Evolutionary conservation across 2,888 invertebrate species (phyloP).

Genomic region (Gasteruption jaculator): DNA sequence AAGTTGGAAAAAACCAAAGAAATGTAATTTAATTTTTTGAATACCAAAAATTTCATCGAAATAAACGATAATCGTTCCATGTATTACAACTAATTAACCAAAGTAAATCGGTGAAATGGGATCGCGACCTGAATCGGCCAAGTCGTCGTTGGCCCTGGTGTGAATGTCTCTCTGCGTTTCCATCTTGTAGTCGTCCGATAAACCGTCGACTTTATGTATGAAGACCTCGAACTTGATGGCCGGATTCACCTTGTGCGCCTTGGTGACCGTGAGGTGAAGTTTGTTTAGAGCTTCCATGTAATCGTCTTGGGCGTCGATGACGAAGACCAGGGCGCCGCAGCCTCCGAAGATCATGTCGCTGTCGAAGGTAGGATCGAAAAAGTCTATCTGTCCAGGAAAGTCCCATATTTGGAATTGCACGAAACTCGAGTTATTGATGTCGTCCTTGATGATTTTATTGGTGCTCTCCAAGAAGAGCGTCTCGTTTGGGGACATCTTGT

Average conservation of each 20-base stretch:
- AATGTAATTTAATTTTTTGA: conserved; percentile 11
- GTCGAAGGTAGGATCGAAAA: conserved; percentile 94
- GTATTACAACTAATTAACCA: conserved; percentile 6
- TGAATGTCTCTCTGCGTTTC: conserved; percentile 98
- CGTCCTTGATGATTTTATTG: conserved; percentile 97
- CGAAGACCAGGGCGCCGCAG: conserved; percentile 96
- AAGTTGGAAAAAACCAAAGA: too few species aligned
- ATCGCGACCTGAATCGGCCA: conserved; percentile 85
- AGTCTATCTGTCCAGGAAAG: conserved; percentile 98
- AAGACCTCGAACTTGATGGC: conserved; percentile 97
- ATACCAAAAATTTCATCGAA: conserved; percentile 4
- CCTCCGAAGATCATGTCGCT: conserved; percentile 95
- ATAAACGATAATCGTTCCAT: conserved; percentile 2
- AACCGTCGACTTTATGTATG: conserved; percentile 98
- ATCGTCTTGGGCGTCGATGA: conserved; percentile 99
- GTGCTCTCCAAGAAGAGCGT: conserved; percentile 97
- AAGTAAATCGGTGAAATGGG: conserved; percentile 18
- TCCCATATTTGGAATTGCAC: conserved; percentile 99
- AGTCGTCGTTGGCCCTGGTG: conserved; percentile 91
- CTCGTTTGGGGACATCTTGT: conserved; percentile 99
- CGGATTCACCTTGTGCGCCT: conserved; percentile 93
- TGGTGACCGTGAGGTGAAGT: conserved; percentile 87
- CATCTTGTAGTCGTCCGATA: conserved; percentile 98
- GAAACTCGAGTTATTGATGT: conserved; percentile 95
- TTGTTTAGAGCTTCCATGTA: conserved; percentile 93